phyloP scores from a whole-genome alignment of 1,140 invertebrate species.

The Xylocopa sonorina region DNA sequence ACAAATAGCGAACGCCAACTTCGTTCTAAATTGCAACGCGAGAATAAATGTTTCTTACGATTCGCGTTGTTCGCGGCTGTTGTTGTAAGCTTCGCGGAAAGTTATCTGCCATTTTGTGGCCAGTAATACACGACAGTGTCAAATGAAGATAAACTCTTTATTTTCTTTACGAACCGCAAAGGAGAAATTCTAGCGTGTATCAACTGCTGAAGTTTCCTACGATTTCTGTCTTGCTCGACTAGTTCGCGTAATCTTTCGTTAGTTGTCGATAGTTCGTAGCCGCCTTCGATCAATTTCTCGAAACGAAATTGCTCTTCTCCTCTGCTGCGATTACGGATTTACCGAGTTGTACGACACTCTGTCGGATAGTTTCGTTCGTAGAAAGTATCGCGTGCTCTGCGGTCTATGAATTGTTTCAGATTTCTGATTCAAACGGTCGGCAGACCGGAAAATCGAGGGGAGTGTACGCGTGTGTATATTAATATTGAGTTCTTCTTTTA shows the following conservation, averaged over 20 bases:
- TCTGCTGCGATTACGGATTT: neutral
- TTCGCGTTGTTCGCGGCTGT: too few relatives aligned
- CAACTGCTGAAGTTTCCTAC: slow-evolving; percentile 3
- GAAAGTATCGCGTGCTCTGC: neutral
- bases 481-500: too few relatives aligned
- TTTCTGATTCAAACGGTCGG: neutral
- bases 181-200: neutral
- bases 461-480: too few relatives aligned
- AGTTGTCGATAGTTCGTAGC: too few relatives aligned
- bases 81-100: too few relatives aligned
- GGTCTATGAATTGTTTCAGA: neutral
- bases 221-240: slow-evolving; percentile 51
- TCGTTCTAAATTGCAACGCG: too few relatives aligned
- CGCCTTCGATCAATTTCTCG: slow-evolving; percentile 22
- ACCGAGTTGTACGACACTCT: neutral
- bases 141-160: neutral
- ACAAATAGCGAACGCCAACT: too few relatives aligned
- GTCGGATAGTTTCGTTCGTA: neutral
- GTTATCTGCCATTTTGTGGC: too few relatives aligned
- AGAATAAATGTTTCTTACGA: too few relatives aligned
- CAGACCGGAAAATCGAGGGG: too few relatives aligned
- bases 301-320: neutral
- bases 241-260: slow-evolving; percentile 50
- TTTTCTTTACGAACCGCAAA: neutral
- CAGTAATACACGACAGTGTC: too few relatives aligned